Evolutionary conservation across 35 echinoderm and acorn worm genomes (phyloP).

Genomic region (Ophioderma brevispina): DNA sequence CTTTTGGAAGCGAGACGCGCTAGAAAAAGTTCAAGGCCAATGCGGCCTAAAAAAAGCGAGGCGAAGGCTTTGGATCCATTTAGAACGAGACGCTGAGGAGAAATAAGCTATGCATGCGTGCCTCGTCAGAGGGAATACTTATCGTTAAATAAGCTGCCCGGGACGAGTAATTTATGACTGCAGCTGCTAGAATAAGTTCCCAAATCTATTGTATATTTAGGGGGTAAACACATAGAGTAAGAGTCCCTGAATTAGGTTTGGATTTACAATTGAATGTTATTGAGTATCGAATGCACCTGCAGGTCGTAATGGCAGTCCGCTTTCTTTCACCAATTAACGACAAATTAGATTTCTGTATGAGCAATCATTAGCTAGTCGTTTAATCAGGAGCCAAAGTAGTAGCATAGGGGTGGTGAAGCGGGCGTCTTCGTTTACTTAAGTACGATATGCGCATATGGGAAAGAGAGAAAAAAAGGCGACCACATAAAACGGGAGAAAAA

Average conservation of each 20-base stretch:
- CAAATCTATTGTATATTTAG: slow-evolving; percentile 61
- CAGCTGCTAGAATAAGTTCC: slow-evolving; percentile 51
- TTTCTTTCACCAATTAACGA: slow-evolving; percentile 53
- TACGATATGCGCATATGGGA: background rate
- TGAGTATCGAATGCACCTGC: slow-evolving; percentile 63
- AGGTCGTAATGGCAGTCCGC: slow-evolving; percentile 49
- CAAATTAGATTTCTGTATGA: slow-evolving; percentile 62
- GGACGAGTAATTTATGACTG: slow-evolving; percentile 40
- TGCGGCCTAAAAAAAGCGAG: no score
- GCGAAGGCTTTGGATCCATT: no score
- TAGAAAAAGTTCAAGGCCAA: no score
- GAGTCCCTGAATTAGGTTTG: slow-evolving; percentile 55
- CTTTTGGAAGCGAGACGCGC: no score
- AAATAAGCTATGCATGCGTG: background rate
- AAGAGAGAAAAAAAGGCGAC: slow-evolving; percentile 50
- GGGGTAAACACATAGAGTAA: slow-evolving; percentile 47
- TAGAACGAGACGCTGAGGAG: no score
- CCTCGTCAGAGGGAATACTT: background rate
- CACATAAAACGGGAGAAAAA: slow-evolving; percentile 48
- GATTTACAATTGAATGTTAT: slow-evolving; percentile 74
- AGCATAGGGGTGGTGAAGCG: background rate
- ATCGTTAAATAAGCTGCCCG: slow-evolving; percentile 15
- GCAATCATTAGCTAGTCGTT: slow-evolving; percentile 58
- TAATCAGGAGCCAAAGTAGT: slow-evolving; percentile 28
- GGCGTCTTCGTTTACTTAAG: slow-evolving; percentile 70